Base-by-base conservation (phyloP, 2,113 vertebrate species). In the Erythrocebus patas region DNA sequence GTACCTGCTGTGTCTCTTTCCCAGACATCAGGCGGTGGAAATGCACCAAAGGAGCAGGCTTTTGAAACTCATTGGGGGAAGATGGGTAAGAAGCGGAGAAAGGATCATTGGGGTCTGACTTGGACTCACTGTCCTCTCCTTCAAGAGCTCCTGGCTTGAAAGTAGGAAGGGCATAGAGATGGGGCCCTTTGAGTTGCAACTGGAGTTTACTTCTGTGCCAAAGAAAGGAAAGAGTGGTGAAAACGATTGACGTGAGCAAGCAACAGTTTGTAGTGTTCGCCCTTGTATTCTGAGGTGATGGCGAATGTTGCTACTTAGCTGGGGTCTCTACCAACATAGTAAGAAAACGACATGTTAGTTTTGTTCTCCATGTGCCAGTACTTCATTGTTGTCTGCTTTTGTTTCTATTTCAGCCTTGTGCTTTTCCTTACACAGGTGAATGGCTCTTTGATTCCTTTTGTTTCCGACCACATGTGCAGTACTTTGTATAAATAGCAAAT, bases 41-140 rank as follows among this genome's bases (percentile, higher is more conserved):
- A 52, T 13, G 35, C n/a, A 82, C 81, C 97, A 97, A 96, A 93
- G 64, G 73, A 85, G 45, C 9, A 73, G 83, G 38, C 48, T 87
- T 83, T 79, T 14, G 27, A 75, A 61, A 70, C 81, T 82, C 38
- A 5, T 0, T 43, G 35, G n/a, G 66, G 35, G 10, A 78, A 64
- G 64, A 38, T 12, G 40, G 11, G 16, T 45, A 27, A 78, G 61
- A 76, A 66, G 35, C 61, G 5, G 8, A 45, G 43, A 70, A 40
- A 13, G 43, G 25, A 35, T 30, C 61, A 8, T 4, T 6, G 30
- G 84, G 73, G 2, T 89, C 70, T 55, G 40, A 35, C 27, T 82
- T 43, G 64, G 59, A 40, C 59, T 66, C 10, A 7, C n/a, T 45
- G 48, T 22, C 57, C 14, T 64, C 16, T 18, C 3, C 75, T 18